Evolutionary conservation across 2,888 invertebrate genomes (phyloP).

Genomic region (Timema cristinae): DNA sequence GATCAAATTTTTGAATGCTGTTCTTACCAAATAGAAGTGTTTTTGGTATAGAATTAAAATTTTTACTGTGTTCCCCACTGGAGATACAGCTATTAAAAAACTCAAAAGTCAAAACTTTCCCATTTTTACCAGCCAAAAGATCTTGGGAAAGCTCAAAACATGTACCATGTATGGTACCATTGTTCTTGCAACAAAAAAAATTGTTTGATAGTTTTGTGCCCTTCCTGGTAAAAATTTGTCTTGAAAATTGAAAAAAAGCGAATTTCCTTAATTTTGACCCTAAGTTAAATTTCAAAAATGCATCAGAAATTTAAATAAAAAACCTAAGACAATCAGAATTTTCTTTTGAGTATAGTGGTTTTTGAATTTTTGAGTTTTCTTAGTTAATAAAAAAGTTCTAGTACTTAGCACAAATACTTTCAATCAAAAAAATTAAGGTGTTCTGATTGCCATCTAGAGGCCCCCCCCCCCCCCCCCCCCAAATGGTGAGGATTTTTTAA

Average conservation of each 20-base stretch:
- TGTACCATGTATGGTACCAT: not conserved
- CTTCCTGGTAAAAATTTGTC: not conserved
- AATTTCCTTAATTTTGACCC: not conserved
- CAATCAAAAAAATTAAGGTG: not conserved
- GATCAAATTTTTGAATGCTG: not conserved
- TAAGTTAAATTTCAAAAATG: not conserved
- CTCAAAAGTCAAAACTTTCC: not conserved
- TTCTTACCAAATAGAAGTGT: not conserved
- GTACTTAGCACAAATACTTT: not conserved
- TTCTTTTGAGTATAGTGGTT: not conserved
- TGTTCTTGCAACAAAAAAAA: not conserved
- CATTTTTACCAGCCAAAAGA: not conserved
- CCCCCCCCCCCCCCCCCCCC: no score
- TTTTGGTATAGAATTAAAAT: not conserved
- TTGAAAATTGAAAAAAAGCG: not conserved
- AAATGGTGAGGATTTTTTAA: slow-evolving; percentile 3
- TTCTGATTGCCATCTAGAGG: not conserved
- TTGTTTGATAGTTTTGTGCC: not conserved
- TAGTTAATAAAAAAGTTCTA: not conserved
- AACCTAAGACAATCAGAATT: not conserved
- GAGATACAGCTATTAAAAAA: slow-evolving; percentile 2
- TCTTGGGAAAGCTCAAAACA: not conserved
- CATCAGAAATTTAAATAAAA: not conserved
- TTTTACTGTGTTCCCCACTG: not conserved
- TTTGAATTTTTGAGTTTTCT: not conserved